Evolutionary conservation across 2,888 invertebrate species (phyloP), one percentile per base, ranked within the genome.

Genomic region (Arrhopalites spinosus): DNA sequence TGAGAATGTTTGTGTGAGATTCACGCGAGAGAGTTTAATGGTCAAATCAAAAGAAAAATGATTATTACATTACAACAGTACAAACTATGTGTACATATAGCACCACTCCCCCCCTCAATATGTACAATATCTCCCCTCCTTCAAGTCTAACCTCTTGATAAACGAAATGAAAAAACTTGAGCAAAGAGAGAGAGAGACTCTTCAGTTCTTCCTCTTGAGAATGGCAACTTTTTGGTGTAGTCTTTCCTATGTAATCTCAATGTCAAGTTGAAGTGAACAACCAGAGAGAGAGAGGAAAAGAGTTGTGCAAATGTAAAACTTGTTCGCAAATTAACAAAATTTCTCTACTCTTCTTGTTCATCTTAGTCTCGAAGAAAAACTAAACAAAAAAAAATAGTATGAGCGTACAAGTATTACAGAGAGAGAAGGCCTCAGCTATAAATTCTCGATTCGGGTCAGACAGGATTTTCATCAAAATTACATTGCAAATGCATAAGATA

Each of bases 361-460:
- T 25, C 25, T 27, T 59, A 3, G 36, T 36, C 36, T 36, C 36
- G 3, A 3, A 36, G 36, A 36, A 36, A 36, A 36, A 36, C 36
- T 36, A 11, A 36, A 11, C 36, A 36, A 7, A 11, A 36, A 36
- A 36, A 3, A 36, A n/a, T n/a, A n/a, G n/a, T 11, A 36, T 11
- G 11, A 3, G 11, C 36, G 11, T 11, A 36, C 53, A 53, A 20
- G 7, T 20, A 20, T 53, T 23, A 53, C 53, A 53, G n/a, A 53
- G n/a, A 47, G 47, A 56, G 53, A 56, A 8, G 20, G 53, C 23
- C 53, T 23, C 59, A 59, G 59, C 68, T 47, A 73, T 75, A 72
- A 56, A 70, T 73, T 72, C 75, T 59, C 71, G 77, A 79, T 77
- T 78, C 77, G 77, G 79, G 79, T 79, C 79, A 79, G 76, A 74